Evolutionary conservation across 2,113 vertebrate genomes (phyloP).

Genomic region (Lethenteron camtschaticum): DNA sequence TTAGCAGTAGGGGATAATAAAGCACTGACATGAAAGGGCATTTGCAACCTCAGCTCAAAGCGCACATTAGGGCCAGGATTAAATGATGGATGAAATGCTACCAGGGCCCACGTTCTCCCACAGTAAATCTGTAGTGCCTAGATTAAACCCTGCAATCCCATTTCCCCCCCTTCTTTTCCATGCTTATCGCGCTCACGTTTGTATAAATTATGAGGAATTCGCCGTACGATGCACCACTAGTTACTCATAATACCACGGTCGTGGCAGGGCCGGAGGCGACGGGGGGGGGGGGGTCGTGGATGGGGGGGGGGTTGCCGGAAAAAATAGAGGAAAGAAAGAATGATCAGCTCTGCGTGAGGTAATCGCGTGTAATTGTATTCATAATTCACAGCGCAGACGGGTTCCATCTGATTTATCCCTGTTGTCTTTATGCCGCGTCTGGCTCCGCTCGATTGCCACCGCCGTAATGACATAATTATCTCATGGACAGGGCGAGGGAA

Average conservation of each 20-base stretch:
- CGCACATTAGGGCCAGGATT: conserved; percentile 99
- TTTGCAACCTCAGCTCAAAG: conserved; percentile 99
- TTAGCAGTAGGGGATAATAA: conserved; percentile 67
- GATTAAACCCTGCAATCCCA: conserved; percentile 99
- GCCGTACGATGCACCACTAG: conserved; percentile 86
- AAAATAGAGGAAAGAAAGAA: conserved; percentile 65
- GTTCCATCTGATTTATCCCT: conserved; percentile 94
- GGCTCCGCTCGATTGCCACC: conserved; percentile 69
- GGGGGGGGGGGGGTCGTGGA: no score
- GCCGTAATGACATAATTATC: conserved; percentile 91
- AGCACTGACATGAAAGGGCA: conserved; percentile 99
- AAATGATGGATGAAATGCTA: conserved; percentile 99
- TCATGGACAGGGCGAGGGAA: conserved; percentile 20
- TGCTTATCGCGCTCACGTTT: conserved; percentile 99
- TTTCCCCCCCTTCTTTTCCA: conserved; percentile 58
- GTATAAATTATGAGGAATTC: conserved; percentile 96
- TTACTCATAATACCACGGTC: conserved; percentile 95
- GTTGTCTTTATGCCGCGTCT: conserved; percentile 78
- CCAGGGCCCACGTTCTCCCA: conserved; percentile 99
- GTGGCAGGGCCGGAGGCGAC: not conserved
- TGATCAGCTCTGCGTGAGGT: conserved; percentile 98
- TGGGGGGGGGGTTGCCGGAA: no score
- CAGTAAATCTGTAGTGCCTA: conserved; percentile 99
- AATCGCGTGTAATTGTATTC: conserved; percentile 99
- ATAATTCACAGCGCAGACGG: conserved; percentile 99